Base-by-base conservation (phyloP, 2,888 invertebrate species). In the Belgica antarctica region DNA sequence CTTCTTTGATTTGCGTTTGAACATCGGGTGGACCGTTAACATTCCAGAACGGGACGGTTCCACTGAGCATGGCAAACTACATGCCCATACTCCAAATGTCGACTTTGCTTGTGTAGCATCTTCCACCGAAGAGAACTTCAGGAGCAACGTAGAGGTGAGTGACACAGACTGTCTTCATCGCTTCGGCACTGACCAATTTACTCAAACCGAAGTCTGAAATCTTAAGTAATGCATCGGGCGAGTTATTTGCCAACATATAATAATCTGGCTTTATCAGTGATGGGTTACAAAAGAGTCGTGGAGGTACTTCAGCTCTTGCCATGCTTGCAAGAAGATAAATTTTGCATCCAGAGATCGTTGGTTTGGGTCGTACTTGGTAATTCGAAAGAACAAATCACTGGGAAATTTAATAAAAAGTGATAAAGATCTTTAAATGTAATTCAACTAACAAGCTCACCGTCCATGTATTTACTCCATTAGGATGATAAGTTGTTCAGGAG, bases 131-230 rank as follows among this genome's bases (percentile, higher is more conserved):
- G 1, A 95, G 79, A 47, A 96, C 86, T 80, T 96, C 96, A 0
- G 96, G 96, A 0, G 96, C 96, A 46, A 93, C 86, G 78, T 95
- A 96, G 69, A 59, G 25, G 4, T 59, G 59, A 25, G 96, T 96
- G 0, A 96, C 96, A 77, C 96, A 96, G 77, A 92, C 85, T 0
- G 95, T 95, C 75, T 86, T 87, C 89, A 95, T 89, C 75, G 87
- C 88, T 73, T 88, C 85, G 36, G 87, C 86, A 63, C 88, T 86
- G 36, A 91, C 87, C 73, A 92, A 85, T 80, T 96, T 96, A 72
- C 95, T 94, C 72, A 96, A 80, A 5, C 96, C 96, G 81, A 59
- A 59, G 59, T 59, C 80, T 5, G 79, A 80, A 72, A 80, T 77
- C 74, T 80, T 80, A 0, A 80, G 71, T 41, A 80, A 75, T 28